These are phyloP conservation scores for Ascaphus truei DNA, from an alignment of 2,113 vertebrate genomes.

Conservation along the genomic window DNA sequence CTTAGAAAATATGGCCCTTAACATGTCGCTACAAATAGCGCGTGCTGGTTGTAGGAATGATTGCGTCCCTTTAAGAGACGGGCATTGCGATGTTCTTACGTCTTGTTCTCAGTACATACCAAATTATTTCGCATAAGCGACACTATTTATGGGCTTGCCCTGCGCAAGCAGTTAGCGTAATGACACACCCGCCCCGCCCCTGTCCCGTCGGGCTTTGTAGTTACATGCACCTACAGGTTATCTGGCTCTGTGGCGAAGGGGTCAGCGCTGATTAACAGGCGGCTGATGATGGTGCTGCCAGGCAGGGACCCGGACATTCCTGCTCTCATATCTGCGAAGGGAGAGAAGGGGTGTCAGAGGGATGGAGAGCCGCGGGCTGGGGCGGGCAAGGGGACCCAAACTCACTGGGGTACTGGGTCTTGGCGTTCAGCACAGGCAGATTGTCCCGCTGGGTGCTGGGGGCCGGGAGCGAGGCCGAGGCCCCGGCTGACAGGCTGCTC, in stretches of 20 bases:
- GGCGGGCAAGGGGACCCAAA: too few species aligned
- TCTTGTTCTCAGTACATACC: too few species aligned
- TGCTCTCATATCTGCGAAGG: conserved; percentile 67
- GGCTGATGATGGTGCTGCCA: conserved; percentile 84
- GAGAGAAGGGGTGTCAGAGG: too few species aligned
- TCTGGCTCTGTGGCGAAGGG: conserved; percentile 87
- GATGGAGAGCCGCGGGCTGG: too few species aligned
- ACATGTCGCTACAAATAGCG: too few species aligned
- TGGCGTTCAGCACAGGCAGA: conserved; percentile 82
- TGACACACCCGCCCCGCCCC: accelerated
- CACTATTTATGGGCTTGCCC: not conserved
- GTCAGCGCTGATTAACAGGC: conserved; percentile 85
- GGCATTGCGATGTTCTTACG: too few species aligned
- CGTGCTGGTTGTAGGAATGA: too few species aligned
- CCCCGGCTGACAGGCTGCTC: conserved; percentile 73
- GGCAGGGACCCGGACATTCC: conserved; percentile 84
- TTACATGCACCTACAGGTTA: conserved; percentile 75
- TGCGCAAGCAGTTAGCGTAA: not conserved
- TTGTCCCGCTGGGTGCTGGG: conserved; percentile 78
- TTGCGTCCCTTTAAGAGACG: too few species aligned
- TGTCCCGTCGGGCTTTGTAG: not conserved
- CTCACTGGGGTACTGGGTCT: conserved; percentile 87
- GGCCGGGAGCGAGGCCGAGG: conserved; percentile 83
- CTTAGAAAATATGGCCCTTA: too few species aligned
- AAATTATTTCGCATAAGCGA: accelerated